A percentile compares a stretch with the other conserved stretches of the same genome.
These are phyloP conservation scores for Oreohelix idahoensis DNA, from an alignment of 1,140 invertebrate genomes.

Conservation along the genomic window DNA sequence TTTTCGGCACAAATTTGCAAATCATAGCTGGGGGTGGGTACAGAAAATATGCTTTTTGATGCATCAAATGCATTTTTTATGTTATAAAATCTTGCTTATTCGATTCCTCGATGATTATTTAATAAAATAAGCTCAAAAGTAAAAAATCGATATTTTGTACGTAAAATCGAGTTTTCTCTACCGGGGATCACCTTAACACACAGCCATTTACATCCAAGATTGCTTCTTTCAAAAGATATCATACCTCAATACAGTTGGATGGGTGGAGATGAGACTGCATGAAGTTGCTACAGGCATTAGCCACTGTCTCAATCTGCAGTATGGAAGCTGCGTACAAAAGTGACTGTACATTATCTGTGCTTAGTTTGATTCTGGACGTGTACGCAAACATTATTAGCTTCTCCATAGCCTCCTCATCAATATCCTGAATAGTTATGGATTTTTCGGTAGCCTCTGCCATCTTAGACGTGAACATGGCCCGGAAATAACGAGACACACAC, in stretches of 20 bases:
- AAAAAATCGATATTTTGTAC: too few relatives aligned
- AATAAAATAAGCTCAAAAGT: too few relatives aligned
- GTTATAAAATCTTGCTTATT: too few relatives aligned
- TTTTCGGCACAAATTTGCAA: too few relatives aligned
- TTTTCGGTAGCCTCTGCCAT: conserved; percentile 68
- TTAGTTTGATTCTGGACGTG: conserved; percentile 66
- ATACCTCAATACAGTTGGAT: conserved; percentile 70
- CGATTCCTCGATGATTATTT: too few relatives aligned
- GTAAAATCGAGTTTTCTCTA: too few relatives aligned
- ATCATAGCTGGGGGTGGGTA: too few relatives aligned
- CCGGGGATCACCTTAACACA: too few relatives aligned
- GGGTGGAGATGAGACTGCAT: conserved; percentile 71
- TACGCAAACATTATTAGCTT: conserved; percentile 71
- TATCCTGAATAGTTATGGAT: conserved; percentile 66
- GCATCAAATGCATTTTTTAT: too few relatives aligned
- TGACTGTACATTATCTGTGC: conserved; percentile 69
- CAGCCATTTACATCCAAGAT: too few relatives aligned
- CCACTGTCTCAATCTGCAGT: conserved; percentile 70
- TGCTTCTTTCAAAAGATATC: not conserved
- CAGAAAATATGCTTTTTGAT: too few relatives aligned
- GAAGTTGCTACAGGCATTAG: conserved; percentile 69
- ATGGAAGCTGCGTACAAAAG: conserved; percentile 70
- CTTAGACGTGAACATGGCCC: conserved; percentile 69
- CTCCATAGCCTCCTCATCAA: conserved; percentile 68
- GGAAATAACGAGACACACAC: conserved; percentile 69